phyloP scores from a whole-genome alignment of 2,113 vertebrate species.

The Chiloscyllium plagiosum region DNA sequence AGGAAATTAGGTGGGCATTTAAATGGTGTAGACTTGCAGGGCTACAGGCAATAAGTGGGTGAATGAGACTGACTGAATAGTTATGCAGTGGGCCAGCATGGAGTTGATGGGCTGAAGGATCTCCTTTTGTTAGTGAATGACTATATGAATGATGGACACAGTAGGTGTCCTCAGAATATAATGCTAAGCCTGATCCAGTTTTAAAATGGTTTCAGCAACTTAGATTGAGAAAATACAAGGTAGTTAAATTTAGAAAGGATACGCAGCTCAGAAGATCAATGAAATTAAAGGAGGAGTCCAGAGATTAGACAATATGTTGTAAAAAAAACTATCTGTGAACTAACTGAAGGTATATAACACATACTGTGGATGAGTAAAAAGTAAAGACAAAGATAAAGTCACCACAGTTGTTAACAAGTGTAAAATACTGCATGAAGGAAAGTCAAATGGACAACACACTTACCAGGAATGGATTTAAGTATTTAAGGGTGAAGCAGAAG shows the following conservation, averaged over 20 bases:
- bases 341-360: background rate
- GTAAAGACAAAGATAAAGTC: background rate
- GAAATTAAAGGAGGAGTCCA: background rate
- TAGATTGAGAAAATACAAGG: background rate
- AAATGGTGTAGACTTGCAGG: too few species aligned
- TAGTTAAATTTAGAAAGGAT: background rate
- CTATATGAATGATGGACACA: background rate
- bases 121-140: too few species aligned
- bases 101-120: too few species aligned
- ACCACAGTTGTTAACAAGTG: background rate
- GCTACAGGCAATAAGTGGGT: too few species aligned
- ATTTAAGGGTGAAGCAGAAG: background rate
- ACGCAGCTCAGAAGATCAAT: background rate
- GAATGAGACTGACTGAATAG: too few species aligned
- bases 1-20: too few species aligned
- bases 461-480: background rate
- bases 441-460: background rate
- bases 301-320: background rate
- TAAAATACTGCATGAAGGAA: background rate
- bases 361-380: background rate
- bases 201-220: background rate
- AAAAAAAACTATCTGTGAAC: background rate
- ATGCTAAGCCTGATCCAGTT: background rate
- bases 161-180: background rate
- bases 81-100: too few species aligned